A percentile compares a stretch with the other conserved stretches of the same genome.
Conservation (phyloP, 1,140 invertebrate species). For the Diorhabda carinulata region DNA sequence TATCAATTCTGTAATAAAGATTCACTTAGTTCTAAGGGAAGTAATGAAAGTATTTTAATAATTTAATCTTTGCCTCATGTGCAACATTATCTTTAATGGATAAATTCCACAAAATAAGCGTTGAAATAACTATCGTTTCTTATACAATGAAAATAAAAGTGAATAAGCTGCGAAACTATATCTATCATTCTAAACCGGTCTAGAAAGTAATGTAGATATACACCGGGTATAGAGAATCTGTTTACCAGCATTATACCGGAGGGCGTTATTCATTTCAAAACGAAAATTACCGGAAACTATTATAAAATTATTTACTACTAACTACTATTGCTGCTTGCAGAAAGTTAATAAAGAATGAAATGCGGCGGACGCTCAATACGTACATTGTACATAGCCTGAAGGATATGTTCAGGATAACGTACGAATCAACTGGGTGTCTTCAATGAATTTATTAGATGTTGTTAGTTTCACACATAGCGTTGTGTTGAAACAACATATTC, state of each 20-base stretch:
- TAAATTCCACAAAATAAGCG: too few species aligned
- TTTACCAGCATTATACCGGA: slow-evolving; percentile 7
- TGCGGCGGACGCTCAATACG: neutral
- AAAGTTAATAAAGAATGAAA: slow-evolving; percentile 11
- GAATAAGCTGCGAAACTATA: too few species aligned
- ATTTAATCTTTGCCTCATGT: too few species aligned
- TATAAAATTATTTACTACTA: slow-evolving; percentile 12
- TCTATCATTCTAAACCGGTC: too few species aligned
- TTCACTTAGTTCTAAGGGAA: too few species aligned
- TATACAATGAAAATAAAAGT: too few species aligned
- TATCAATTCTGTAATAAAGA: too few species aligned
- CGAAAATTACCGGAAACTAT: slow-evolving; percentile 14
- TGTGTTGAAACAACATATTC: neutral
- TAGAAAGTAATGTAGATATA: too few species aligned
- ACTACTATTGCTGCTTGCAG: slow-evolving; percentile 10
- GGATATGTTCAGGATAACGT: neutral
- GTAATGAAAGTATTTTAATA: too few species aligned
- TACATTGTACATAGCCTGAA: neutral
- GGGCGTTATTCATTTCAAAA: slow-evolving; percentile 9
- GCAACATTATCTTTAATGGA: too few species aligned
- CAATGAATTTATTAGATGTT: neutral
- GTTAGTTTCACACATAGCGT: neutral
- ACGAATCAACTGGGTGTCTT: neutral
- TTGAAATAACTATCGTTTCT: too few species aligned
- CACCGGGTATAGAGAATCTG: neutral